Conservation (phyloP, 2,797 vertebrate genomes). For the Liasis olivaceus region DNA sequence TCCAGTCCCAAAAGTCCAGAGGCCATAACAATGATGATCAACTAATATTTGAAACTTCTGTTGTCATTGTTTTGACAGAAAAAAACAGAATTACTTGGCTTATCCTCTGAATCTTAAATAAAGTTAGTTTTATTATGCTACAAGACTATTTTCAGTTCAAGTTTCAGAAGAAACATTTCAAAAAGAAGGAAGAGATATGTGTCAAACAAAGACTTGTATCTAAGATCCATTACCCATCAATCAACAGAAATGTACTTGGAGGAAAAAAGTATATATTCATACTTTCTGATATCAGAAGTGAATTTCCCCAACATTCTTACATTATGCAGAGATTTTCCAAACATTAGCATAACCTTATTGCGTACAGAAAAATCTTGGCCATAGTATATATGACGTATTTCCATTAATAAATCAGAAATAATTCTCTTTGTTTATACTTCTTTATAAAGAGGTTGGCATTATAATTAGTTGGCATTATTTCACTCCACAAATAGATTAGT, state of each 20-base stretch:
- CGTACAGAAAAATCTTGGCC: background rate
- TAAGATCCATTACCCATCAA: background rate
- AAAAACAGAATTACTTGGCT: background rate
- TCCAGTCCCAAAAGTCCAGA: background rate
- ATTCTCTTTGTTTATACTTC: slow-evolving; percentile 44
- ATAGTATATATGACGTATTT: slow-evolving; percentile 36
- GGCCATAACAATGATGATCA: background rate
- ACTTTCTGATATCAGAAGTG: slow-evolving; percentile 9
- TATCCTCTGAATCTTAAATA: background rate
- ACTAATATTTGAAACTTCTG: background rate
- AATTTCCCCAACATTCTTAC: background rate
- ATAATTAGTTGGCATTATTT: slow-evolving; percentile 45
- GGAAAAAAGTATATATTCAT: background rate
- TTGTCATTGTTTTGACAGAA: background rate
- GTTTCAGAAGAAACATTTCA: slow-evolving; percentile 16
- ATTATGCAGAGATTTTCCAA: slow-evolving; percentile 14
- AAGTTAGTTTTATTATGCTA: background rate
- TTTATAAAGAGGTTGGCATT: slow-evolving; percentile 34
- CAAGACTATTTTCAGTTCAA: background rate
- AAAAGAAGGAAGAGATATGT: slow-evolving; percentile 27
- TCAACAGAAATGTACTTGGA: slow-evolving; percentile 21
- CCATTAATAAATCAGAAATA: slow-evolving; percentile 54
- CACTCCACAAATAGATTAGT: slow-evolving; percentile 47
- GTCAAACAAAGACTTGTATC: slow-evolving; percentile 3
- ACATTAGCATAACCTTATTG: slow-evolving; percentile 28